Percentiles rank a stretch among this genome's conserved stretches.
phyloP scores from a whole-genome alignment of 2,113 vertebrate species.

The Prietella phreatophila region DNA sequence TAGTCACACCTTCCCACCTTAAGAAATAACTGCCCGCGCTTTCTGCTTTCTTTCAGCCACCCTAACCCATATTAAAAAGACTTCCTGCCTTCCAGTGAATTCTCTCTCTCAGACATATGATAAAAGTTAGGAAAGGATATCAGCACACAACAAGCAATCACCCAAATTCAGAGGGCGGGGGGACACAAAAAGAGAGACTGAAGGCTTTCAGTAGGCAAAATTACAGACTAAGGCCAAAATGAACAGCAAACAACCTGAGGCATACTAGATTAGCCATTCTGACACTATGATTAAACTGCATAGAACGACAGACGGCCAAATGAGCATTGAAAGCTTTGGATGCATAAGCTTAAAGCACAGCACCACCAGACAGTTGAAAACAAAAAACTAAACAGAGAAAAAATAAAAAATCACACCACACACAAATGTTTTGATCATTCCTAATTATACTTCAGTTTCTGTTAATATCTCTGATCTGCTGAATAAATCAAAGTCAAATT shows the following conservation, averaged over 20 bases:
- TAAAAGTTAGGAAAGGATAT: not conserved
- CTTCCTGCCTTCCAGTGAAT: not conserved
- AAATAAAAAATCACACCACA: too few relatives aligned
- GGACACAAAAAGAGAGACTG: constrained; percentile 26
- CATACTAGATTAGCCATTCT: constrained; percentile 14
- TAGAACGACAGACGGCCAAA: not conserved
- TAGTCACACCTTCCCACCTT: not conserved
- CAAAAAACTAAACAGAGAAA: not conserved
- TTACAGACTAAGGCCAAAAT: constrained; percentile 28
- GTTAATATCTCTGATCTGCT: not conserved
- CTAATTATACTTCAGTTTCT: not conserved
- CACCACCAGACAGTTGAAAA: not conserved
- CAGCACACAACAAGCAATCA: constrained; percentile 5
- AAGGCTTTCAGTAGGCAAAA: constrained; percentile 24
- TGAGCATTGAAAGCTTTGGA: not conserved
- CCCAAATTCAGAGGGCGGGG: not conserved
- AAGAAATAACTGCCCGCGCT: not conserved
- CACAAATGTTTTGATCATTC: not conserved
- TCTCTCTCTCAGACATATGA: not conserved
- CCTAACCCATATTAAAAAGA: not conserved
- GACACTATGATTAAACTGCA: constrained; percentile 11
- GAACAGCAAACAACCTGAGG: constrained; percentile 21
- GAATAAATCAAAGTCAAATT: constrained; percentile 2
- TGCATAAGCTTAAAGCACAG: not conserved
- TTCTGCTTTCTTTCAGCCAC: not conserved